Percentiles rank a stretch among this genome's conserved stretches.
Evolutionary conservation across 2,888 invertebrate genomes (phyloP).

Genomic region (Sycophila texana): DNA sequence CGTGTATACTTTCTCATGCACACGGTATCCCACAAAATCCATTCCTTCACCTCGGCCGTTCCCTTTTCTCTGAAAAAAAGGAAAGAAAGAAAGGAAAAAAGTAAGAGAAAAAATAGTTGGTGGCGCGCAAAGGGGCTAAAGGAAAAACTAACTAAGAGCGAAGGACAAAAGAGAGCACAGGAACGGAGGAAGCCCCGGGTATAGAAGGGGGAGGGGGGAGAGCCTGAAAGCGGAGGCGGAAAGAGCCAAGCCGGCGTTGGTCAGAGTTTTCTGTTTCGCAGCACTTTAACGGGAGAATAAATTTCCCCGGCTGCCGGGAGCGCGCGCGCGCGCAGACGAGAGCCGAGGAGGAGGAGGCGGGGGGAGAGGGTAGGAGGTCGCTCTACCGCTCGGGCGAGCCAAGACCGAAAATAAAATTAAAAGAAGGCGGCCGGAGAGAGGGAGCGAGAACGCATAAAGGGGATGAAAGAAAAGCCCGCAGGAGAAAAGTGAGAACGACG

Average conservation of each 20-base stretch:
- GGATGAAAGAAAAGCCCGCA: constrained; percentile 57
- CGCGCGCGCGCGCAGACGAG: constrained; percentile 6
- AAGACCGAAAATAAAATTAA: constrained; percentile 56
- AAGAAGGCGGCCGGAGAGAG: constrained; percentile 44
- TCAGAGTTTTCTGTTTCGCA: constrained; percentile 67
- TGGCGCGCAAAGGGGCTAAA: constrained; percentile 43
- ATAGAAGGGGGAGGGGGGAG: background rate
- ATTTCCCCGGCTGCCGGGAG: constrained; percentile 60
- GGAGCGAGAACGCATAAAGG: constrained; percentile 57
- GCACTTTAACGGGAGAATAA: constrained; percentile 71
- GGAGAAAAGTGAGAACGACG: constrained; percentile 54
- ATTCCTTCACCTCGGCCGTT: background rate
- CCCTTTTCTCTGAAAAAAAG: background rate
- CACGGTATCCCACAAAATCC: background rate
- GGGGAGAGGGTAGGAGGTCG: constrained; percentile 1
- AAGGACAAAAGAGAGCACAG: constrained; percentile 49
- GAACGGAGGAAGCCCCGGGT: constrained; percentile 37
- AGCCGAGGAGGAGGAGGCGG: background rate
- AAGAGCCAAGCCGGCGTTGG: constrained; percentile 58
- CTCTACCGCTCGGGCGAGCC: constrained; percentile 12
- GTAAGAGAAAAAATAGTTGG: constrained; percentile 22
- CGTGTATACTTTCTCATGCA: background rate
- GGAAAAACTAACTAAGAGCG: constrained; percentile 48
- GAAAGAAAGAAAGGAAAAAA: constrained; percentile 20
- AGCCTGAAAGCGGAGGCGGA: constrained; percentile 17